Base-by-base conservation (phyloP, 2,797 vertebrate species). In the Valencia hispanica region DNA sequence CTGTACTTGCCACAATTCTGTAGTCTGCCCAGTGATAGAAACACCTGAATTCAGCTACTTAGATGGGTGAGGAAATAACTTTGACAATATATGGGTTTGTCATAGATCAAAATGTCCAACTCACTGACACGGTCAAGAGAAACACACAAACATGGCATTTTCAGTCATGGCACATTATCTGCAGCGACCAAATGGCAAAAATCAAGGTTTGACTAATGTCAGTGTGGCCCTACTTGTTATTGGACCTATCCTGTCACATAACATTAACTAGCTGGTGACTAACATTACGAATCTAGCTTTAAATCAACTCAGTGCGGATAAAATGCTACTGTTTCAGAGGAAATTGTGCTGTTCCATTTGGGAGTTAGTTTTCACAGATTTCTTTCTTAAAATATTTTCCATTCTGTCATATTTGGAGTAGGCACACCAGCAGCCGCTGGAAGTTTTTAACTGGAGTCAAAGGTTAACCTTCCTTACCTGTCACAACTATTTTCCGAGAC, bases 401-500 rank as follows among this genome's bases (percentile, higher is more conserved):
- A 65, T 71, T 79, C 70, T 59, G 59, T 70, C 72, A 68, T 78
- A 59, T 6, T 34, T 27, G 59, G 34, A 39, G 50, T 57, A 27
- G 25, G 17, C 69, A 22, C 78, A 82, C 79, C 74, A 36, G 79
- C 70, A 48, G 69, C 57, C 71, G 3, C 18, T 2, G 27, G 41
- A 30, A 7, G 12, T 25, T 68, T 47, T 25, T 41, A n/a, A 48
- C 48, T 74, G 18, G 36, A 81, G 83, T 79, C 79, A 85, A 11
- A 78, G 77, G 80, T 86, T 18, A 82, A 73, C 59, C 57, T 51
- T 4, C 32, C 66, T 41, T n/a, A 79, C 51, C 27, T 70, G 53
- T 55, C 53, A 65, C 66, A 45, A 5, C 36, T 36, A 43, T 63
- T 78, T 70, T 75, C 41, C 30, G 32, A 0, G 20, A 72, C 22